Evolutionary conservation across 2,888 invertebrate species (phyloP).

Genomic region (Drosophila peninsularis): DNA sequence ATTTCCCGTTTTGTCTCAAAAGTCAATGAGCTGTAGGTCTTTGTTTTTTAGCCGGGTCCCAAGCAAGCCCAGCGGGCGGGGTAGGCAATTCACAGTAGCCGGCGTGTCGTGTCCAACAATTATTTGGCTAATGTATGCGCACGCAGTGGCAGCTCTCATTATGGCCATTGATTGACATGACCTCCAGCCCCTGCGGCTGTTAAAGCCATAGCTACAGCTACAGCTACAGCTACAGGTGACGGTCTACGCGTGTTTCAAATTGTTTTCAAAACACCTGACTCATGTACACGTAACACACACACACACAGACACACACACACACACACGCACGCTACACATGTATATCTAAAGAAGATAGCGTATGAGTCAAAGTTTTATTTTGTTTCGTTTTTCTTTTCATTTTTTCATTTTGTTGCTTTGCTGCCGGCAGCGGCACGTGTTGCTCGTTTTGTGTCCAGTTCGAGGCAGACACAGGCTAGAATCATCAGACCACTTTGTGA

Average conservation of each 20-base stretch:
- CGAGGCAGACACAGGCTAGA: slow-evolving; percentile 16
- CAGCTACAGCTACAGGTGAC: slow-evolving; percentile 61
- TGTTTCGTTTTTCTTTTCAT: slow-evolving; percentile 3
- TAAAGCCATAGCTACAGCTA: slow-evolving; percentile 6
- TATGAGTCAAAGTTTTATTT: slow-evolving; percentile 31
- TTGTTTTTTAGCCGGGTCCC: slow-evolving; percentile 5
- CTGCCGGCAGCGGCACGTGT: slow-evolving; percentile 47
- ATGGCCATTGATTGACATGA: slow-evolving; percentile 69
- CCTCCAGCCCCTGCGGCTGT: slow-evolving; percentile 42
- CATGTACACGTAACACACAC: slow-evolving; percentile 8
- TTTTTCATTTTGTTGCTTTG: neutral
- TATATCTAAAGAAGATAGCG: slow-evolving; percentile 11
- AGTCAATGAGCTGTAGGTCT: slow-evolving; percentile 51
- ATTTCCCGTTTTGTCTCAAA: slow-evolving; percentile 53
- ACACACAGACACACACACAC: neutral
- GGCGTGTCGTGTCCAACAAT: slow-evolving; percentile 59
- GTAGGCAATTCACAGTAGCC: slow-evolving; percentile 26
- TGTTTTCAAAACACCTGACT: slow-evolving; percentile 41
- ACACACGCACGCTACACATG: slow-evolving; percentile 6
- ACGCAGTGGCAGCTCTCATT: slow-evolving; percentile 68
- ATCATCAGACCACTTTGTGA: slow-evolving; percentile 21
- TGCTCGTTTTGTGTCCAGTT: slow-evolving; percentile 41
- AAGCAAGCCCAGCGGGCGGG: neutral
- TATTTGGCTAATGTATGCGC: slow-evolving; percentile 72
- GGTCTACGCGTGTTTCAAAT: slow-evolving; percentile 54